Base-by-base conservation (phyloP, 2,797 vertebrate species). In the Sebastes vulpes region DNA sequence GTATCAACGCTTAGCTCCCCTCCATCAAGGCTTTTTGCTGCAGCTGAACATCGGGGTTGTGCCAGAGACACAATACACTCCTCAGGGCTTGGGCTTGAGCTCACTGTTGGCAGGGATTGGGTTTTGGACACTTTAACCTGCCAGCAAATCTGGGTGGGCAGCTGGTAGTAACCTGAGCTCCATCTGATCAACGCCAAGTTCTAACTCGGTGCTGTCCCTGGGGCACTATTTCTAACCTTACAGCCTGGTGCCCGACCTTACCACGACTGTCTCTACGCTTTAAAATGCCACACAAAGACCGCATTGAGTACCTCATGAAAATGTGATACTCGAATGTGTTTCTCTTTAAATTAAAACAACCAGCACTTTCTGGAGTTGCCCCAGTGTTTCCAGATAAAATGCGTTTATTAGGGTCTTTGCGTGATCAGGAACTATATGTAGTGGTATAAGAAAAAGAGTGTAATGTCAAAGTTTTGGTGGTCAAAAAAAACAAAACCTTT, bases 81-180 rank as follows among this genome's bases (percentile, higher is more conserved):
- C 85, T 89, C 81, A 72, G 87, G 90, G 85, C 84, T 87, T 77
- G 72, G 75, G 75, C 72, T 92, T 89, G 89, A 91, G 91, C 92
- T 94, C 92, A 93, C 86, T 86, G 86, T 91, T 95, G 95, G 95
- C 93, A 90, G 80, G 77, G 84, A 83, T 90, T 89, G 70, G 74
- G 69, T 71, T 92, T 89, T 92, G 94, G 94, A 95, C 92, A 92
- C 88, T 87, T 86, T 72, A 90, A 92, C 85, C 83, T 93, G 94
- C 94, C 93, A 95, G 92, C 59, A 83, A 93, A 95, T 93, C 85
- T 93, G 94, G 93, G 94, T 94, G 94, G 93, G 95, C 95, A 96
- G 94, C 94, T 95, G 95, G 91, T 90, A 85, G 95, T 93, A 96
- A 96, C 94, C 85, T 83, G 92, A 96, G 90, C 87, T 83, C 81